Base-by-base conservation (phyloP, 30 jellyfish, hydroid and myxozoan species). In the Catostylus mosaicus region DNA sequence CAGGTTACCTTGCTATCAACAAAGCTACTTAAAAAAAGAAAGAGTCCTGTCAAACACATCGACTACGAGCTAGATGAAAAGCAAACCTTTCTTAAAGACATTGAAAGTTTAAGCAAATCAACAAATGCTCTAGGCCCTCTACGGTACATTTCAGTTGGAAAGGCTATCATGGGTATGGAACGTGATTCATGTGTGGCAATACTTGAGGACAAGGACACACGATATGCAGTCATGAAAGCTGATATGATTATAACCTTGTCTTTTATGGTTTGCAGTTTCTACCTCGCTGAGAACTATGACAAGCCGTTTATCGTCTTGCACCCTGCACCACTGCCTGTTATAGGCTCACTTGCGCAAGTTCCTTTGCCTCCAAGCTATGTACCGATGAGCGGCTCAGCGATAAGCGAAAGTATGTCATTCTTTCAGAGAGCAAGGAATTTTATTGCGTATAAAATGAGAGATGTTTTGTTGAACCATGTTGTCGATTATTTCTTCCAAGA, bases 291-390 rank as follows among this genome's bases (percentile, higher is more conserved):
- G 22, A 38, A 30, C 36, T 59, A 43, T 23, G 70, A 66, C 60
- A 67, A 38, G 70, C 91, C 84, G 1, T 31, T 50, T 19, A 46
- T 80, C 20, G 63, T 32, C 9, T 10, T 80, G 51, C 56, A 51
- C 24, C 62, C 84, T 16, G 57, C 83, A 14, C 45, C 80, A 24
- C 26, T 66, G 2, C 9, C 84, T 51, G 20, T 66, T 26, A 24
- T 80, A 2, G 91, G 84, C 48, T 29, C 67, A 31, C 4, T 37
- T 19, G 32, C 79, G 5, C 65, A 40, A n/a, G 80, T 47, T 32
- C 91, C 83, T 34, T 23, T 36, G 1, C 91, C 84, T 27, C 84
- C 91, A 8, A 80, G 91, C 59, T 80, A 46, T 45, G 91, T 80
- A 20, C 91, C 91, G 14, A 12, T 33, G 61, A 29, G 31, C 1